Base-by-base conservation (phyloP, 2,797 vertebrate genomes). In the Enteromius anoplus region DNA sequence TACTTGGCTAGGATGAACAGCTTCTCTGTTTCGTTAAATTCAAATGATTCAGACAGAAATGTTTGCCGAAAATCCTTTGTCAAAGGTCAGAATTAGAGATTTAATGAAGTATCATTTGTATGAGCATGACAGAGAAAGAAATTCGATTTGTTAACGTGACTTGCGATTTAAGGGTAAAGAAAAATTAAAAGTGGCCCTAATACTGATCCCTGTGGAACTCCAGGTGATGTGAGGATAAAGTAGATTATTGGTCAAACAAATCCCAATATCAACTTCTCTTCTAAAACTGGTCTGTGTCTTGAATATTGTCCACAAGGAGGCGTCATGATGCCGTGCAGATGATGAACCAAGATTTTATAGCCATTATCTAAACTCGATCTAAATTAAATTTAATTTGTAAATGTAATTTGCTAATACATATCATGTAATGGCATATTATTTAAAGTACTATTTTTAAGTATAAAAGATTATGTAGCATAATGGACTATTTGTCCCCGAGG, bases 171-270 rank as follows among this genome's bases (percentile, higher is more conserved):
- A 8, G 32, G 47, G 26, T 34, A 32, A 73, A 73, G 21, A 3
- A 6, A 40, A 34, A 75, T 4, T 37, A 55, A 75, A 75, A 75
- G 32, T 37, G 11, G 19, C 53, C 12, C 32, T 15, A 37, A 3
- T 23, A 55, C 32, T 58, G 72, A 55, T 37, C 51, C 6, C 51
- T 75, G 71, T 75, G 49, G 72, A 40, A 75, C 32, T 40, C 72
- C 21, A 23, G 6, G 37, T 75, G 49, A 55, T 14, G 5, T 37
- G 6, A 21, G 19, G 9, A 51, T 70, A 42, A 70, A 47, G 42
- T 70, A 4, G 26, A 72, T 72, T 7, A 32, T 29, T 32, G 60
- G 14, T 32, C 60, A 3, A 8, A 64, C 60, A 32, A 32, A 17
- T 32, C 60, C 26, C 14, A 7, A 32, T 34, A 66, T 19, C 8